Evolutionary conservation across 2,113 vertebrate genomes (phyloP).

Genomic region (Apteryx mantelli): DNA sequence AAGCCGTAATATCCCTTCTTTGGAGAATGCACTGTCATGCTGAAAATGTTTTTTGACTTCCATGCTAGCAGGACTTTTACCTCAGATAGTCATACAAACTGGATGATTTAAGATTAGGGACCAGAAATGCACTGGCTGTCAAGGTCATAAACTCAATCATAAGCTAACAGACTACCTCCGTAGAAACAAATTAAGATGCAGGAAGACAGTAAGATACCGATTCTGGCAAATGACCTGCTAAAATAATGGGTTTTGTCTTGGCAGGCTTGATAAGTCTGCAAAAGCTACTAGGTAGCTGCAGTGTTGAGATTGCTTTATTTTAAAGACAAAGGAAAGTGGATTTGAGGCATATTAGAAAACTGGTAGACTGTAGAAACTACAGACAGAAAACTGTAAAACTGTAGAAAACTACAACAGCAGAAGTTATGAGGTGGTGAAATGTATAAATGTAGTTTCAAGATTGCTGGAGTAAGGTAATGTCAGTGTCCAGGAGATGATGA

Average conservation of each 20-base stretch:
- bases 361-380: neutral
- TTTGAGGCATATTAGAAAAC: neutral
- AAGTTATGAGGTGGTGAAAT: neutral
- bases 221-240: neutral
- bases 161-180: neutral
- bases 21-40: fast-evolving
- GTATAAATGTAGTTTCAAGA: neutral
- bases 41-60: neutral
- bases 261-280: neutral
- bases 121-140: neutral
- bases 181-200: neutral
- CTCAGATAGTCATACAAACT: neutral
- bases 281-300: neutral
- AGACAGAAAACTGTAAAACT: too few relatives aligned
- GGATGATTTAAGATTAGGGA: neutral
- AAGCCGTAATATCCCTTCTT: neutral
- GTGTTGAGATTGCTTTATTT: neutral
- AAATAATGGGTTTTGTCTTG: neutral
- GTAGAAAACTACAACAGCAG: neutral
- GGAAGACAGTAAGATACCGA: neutral
- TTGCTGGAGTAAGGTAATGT: neutral
- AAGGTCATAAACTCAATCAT: neutral
- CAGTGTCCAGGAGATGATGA: neutral
- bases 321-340: neutral
- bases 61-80: neutral